Evolutionary conservation across 2,797 vertebrate genomes (phyloP), one percentile per base, ranked within the genome.

Genomic region (Helostoma temminkii): DNA sequence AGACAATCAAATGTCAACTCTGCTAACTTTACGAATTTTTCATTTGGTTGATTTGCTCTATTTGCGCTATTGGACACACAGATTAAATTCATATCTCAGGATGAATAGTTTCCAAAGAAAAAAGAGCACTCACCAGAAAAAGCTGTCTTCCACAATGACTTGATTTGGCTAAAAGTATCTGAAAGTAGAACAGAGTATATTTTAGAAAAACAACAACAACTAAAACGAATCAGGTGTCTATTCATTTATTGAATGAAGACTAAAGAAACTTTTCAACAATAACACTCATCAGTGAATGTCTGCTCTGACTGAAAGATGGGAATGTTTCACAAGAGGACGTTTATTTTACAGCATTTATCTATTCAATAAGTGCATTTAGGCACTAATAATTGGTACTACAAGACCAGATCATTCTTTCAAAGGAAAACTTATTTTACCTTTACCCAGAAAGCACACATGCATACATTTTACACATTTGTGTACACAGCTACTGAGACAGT

Each of bases 111-210:
- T 60, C 30, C 9, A 61, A n/a, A 42, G 10, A 36, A 26, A n/a
- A 63, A 54, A 58, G 19, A 6, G 19, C 24, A 65, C 80, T 76
- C 73, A 85, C 82, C 72, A 66, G 56, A 47, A 49, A 30, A 8
- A 15, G 26, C 9, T 0, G 18, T 6, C 16, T 28, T n/a, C 1
- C 0, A 2, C 3, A 24, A 60, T 24, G 24, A 24, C 46, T 43
- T 16, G n/a, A n/a, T 54, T 48, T 2, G 0, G 14, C 15, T 28
- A 53, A 5, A n/a, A n/a, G n/a, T 39, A 72, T 30, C 84, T 86
- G 56, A 56, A 76, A 83, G 22, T 11, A 4, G 18, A 70, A 71
- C 0, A 34, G 39, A 41, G 39, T 41, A 5, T 41, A 41, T 41
- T 41, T 18, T 5, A 1, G 7, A 7, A n/a, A n/a, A 30, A 6